Conservation (phyloP, 2,797 vertebrate genomes). For the Chrosomus eos region DNA sequence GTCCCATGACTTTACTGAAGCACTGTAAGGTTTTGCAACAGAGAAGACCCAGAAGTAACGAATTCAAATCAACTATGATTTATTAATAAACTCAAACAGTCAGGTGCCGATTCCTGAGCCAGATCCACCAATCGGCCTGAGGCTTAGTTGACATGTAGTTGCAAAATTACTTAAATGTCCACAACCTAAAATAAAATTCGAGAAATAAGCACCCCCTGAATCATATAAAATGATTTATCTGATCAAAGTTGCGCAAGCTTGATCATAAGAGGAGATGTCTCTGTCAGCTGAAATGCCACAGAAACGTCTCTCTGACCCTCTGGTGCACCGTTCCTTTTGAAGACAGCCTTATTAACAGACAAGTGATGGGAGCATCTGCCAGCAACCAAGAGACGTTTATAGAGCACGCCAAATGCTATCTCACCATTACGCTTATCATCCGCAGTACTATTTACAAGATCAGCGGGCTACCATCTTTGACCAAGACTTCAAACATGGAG, state of each 20-base stretch:
- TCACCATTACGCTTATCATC: slow-evolving; percentile 61
- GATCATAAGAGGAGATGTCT: background rate
- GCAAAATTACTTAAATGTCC: too few relatives aligned
- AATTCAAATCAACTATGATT: background rate
- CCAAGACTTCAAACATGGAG: slow-evolving; percentile 62
- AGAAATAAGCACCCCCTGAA: background rate
- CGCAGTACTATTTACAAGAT: slow-evolving; percentile 55
- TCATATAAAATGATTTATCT: background rate
- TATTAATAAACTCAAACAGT: background rate
- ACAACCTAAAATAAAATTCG: background rate
- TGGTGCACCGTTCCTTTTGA: slow-evolving; percentile 51
- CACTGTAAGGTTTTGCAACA: background rate
- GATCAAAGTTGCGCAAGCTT: slow-evolving; percentile 1
- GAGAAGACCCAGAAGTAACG: background rate
- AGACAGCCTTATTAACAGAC: slow-evolving; percentile 46
- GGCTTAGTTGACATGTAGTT: background rate
- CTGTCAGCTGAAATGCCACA: slow-evolving; percentile 50
- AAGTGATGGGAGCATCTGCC: slow-evolving; percentile 45
- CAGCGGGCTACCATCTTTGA: slow-evolving; percentile 55
- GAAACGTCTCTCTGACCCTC: slow-evolving; percentile 50
- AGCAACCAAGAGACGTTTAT: slow-evolving; percentile 44
- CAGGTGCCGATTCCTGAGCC: background rate
- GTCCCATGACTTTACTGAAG: background rate
- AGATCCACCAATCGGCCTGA: background rate
- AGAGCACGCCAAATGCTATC: slow-evolving; percentile 59